Conservation (phyloP, 2,113 vertebrate genomes). For the Eretmodus cyanostictus region DNA sequence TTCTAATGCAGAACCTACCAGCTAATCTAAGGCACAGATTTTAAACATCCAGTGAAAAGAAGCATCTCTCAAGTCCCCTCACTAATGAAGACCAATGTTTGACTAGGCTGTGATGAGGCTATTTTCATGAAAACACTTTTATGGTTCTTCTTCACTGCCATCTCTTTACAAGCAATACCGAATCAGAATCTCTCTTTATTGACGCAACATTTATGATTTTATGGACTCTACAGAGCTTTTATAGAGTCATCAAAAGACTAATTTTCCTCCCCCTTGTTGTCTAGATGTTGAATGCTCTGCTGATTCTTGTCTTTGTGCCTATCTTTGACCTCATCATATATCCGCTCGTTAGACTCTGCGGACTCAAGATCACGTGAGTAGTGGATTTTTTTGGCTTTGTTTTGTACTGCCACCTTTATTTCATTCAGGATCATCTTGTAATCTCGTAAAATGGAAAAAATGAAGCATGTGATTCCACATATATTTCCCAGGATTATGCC, state of each 20-base stretch:
- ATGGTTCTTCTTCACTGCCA: neutral
- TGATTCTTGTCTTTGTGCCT: constrained; percentile 92
- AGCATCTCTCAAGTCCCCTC: neutral
- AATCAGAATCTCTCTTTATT: neutral
- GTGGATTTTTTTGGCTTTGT: neutral
- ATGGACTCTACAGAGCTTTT: neutral
- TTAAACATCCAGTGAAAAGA: neutral
- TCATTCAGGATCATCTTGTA: neutral
- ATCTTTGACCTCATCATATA: constrained; percentile 91
- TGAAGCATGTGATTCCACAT: neutral
- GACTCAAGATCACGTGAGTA: constrained; percentile 90
- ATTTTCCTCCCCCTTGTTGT: neutral
- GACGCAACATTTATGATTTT: constrained; percentile 31
- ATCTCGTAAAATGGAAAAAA: neutral
- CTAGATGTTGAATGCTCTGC: constrained; percentile 90
- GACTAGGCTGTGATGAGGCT: neutral
- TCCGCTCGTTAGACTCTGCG: constrained; percentile 81
- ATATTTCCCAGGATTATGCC: neutral
- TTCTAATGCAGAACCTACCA: neutral
- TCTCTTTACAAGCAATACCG: neutral
- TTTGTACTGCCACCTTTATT: neutral
- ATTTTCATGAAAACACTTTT: neutral
- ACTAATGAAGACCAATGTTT: neutral
- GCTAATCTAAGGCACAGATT: neutral
- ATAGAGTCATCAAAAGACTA: neutral